Evolutionary conservation across 2,888 invertebrate genomes (phyloP), one percentile per base, ranked within the genome.

Genomic region (Adelphocoris suturalis): DNA sequence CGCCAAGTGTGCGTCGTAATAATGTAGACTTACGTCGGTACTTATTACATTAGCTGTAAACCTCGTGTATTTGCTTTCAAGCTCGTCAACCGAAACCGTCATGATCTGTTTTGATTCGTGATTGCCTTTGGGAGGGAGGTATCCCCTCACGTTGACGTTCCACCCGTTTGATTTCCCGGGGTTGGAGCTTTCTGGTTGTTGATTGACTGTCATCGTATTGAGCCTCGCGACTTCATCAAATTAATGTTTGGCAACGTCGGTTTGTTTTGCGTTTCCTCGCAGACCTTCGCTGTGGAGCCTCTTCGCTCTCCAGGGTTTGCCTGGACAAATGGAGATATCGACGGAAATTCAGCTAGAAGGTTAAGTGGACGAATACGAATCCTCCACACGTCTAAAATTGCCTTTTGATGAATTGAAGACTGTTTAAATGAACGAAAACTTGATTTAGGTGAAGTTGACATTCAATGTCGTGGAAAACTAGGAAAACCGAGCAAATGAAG

Each of bases 191-290:
- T n/a, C 19, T 1, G 11, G 19, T 23, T 68, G 68, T 68, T 68
- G 23, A 68, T 68, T 19, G 68, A 68, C 68, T 12, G 68, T 23
- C 68, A 23, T 68, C 23, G 19, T 68, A 68, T 68, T 68, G 68
- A 23, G 23, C 9, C 68, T 0, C 68, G 78, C 16, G 78, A 47
- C 46, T 46, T 78, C 78, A 78, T 78, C 78, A 78, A 78, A 78
- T 78, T 78, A 78, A 78, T 78, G 78, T 78, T 78, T 78, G 78
- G 46, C 47, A 16, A n/a, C 28, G 78, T 16, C 46, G 46, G 78
- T 78, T 78, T 78, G 78, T 78, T 78, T 47, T 16, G 78, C 46
- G 68, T 68, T 23, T 68, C 68, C 68, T 68, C 68, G 12, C 68
- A 19, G 68, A 13, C 23, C 9, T 16, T 16, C 78, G 3, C 27